Evolutionary conservation across 1,140 invertebrate species (phyloP), one percentile per base, ranked within the genome.

Genomic region (Drosophila pseudoobscura): DNA sequence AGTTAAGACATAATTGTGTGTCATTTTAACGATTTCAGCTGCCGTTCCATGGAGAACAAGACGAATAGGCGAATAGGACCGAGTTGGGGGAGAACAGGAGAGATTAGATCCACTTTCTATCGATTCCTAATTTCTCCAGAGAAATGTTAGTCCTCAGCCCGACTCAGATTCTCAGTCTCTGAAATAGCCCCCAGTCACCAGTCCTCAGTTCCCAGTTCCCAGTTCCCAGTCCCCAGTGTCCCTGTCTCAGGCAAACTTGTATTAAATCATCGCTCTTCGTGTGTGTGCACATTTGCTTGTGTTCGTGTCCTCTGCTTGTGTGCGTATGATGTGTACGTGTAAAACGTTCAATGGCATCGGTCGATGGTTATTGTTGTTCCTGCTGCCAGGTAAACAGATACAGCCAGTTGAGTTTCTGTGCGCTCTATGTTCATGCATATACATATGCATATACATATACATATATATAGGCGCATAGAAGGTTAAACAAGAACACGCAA

Each of bases 1-100:
- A 74, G 73, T 75, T 77, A 78, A 71, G 73, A 78, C 78, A 82
- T 87, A 85, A 85, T 85, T 85, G 73, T 78, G 56, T 82, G 78
- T 80, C 78, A 82, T 71, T 82, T 85, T 66, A 77, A 61, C 63
- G 55, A 70, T 76, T 72, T 68, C 17, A 50, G 66, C 50, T 68
- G 65, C 62, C 64, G 43, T 39, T 49, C 22, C 17, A 13, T 41
- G 35, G 31, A 47, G 39, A 56, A 51, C 35, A 51, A 43, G 47
- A 66, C 57, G 60, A n/a, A n/a, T n/a, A n/a, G n/a, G 45, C 51
- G 56, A 56, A 41, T 29, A 64, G 60, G 41, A 35, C 58, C 41
- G 59, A 24, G 46, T 13, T 13, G 26, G 20, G 53, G 52, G 41
- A 59, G 29, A 56, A 5, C 31, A 44, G 61, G 26, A 54, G 47